phyloP scores from a whole-genome alignment of 2,888 invertebrate species.

The Drosophila merina region DNA sequence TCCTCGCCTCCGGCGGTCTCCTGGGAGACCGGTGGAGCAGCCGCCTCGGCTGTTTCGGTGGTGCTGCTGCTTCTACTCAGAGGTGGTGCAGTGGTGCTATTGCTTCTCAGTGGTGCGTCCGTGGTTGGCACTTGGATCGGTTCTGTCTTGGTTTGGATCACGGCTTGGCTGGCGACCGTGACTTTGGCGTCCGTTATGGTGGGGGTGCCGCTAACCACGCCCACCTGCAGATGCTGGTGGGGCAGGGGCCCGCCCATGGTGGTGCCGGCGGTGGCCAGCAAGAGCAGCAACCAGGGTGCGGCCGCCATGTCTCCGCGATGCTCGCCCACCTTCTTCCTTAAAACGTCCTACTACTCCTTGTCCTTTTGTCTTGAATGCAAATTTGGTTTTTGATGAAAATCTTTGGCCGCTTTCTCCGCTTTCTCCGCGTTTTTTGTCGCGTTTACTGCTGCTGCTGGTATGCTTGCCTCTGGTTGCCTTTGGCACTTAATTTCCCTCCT shows the following conservation, averaged over 20 bases:
- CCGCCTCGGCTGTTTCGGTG: background rate
- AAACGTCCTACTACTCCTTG: background rate
- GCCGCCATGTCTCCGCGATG: constrained; percentile 44
- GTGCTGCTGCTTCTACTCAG: background rate
- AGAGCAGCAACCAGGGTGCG: constrained; percentile 53
- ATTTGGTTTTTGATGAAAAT: constrained; percentile 1
- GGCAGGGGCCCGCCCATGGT: constrained; percentile 25
- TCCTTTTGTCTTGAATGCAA: constrained; percentile 15
- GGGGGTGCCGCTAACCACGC: constrained; percentile 48
- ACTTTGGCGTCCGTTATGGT: constrained; percentile 54
- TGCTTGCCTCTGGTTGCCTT: constrained; percentile 35
- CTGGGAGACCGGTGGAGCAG: background rate
- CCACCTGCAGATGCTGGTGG: constrained; percentile 46
- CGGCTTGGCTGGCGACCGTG: background rate
- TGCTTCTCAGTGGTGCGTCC: background rate
- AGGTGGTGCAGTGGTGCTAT: background rate
- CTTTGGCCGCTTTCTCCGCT: constrained; percentile 14
- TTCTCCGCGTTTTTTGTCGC: constrained; percentile 9
- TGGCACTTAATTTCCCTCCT: constrained; percentile 61
- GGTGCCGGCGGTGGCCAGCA: constrained; percentile 34
- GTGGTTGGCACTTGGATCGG: background rate
- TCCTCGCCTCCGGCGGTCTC: background rate
- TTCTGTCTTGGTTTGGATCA: background rate
- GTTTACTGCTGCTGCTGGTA: background rate
- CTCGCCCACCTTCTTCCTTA: constrained; percentile 7